phyloP scores from a whole-genome alignment of 2,797 vertebrate genomes.

The Aldrovandia affinis region DNA sequence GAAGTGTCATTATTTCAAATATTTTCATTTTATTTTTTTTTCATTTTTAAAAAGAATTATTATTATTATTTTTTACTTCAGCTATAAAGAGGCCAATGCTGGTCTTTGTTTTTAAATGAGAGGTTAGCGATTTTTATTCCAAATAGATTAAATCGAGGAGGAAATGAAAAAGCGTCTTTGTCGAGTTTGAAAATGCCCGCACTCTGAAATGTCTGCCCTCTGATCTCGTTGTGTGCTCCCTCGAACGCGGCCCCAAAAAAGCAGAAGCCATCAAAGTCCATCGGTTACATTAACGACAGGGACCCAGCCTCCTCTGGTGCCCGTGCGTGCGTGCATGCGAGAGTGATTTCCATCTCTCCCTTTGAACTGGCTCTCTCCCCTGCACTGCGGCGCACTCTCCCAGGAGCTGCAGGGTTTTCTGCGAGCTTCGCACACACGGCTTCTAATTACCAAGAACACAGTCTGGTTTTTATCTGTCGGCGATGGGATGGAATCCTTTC shows the following conservation, averaged over 20 bases:
- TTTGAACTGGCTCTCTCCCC: neutral
- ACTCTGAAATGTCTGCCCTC: neutral
- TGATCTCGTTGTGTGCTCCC: too few relatives aligned
- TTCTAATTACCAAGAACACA: neutral
- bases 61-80: neutral
- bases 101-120: neutral
- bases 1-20: too few relatives aligned
- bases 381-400: neutral
- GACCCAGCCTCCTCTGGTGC: neutral
- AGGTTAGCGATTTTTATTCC: neutral
- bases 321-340: neutral
- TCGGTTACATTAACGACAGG: neutral
- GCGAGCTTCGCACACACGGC: neutral
- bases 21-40: too few relatives aligned
- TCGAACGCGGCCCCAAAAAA: too few relatives aligned
- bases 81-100: too few relatives aligned
- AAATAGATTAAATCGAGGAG: neutral
- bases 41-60: neutral
- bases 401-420: neutral
- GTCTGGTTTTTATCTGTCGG: conserved; percentile 5
- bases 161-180: neutral
- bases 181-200: neutral
- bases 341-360: neutral
- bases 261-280: too few relatives aligned
- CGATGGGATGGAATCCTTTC: conserved; percentile 3